Evolutionary conservation across 2,888 invertebrate species (phyloP), one percentile per base, ranked within the genome.

Genomic region (Synanthedon myopaeformis): DNA sequence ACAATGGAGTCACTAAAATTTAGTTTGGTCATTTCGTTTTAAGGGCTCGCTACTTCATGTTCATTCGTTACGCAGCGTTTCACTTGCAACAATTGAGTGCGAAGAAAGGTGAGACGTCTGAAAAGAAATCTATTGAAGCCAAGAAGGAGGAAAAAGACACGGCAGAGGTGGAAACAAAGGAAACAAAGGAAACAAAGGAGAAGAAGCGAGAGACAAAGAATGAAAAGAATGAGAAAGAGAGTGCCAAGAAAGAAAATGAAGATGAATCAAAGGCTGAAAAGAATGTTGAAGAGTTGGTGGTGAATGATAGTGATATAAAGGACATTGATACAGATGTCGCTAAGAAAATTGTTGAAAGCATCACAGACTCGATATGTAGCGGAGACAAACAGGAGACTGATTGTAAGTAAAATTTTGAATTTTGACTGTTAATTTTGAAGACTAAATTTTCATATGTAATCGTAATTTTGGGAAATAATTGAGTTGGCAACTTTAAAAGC

Each of bases 41-140:
- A 35, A 88, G 88, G 67, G 91, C 95, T 45, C 92, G 96, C 60
- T 98, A 99, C 79, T 94, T 99, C 84, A 94, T 95, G 89, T 99
- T 99, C 76, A 97, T 99, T 58, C 96, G 97, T 65, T 94, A 95
- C 75, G 98, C 98, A 12, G 98, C 98, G 3, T 94, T 94, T 77
- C 96, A 98, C 81, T 90, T 99, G 59, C 98, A 99, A 76, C 94
- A 96, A 76, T 83, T 97, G 53, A 94, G 94, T 71, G 74, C 92
- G 60, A 91, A 92, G 74, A 91, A 92, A 67, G 88, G 90, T 79
- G 82, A 84, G 49, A 64, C 65, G n/a, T 57, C 66, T 19, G 83
- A 82, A 61, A 75, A 74, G 57, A 85, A 84, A 64, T 69, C 82
- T 0, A 82, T 84, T 54, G 86, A 88, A 67, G 70, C 72, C 10